Base-by-base conservation (phyloP, 2,797 vertebrate genomes). In the Lacerta agilis region DNA sequence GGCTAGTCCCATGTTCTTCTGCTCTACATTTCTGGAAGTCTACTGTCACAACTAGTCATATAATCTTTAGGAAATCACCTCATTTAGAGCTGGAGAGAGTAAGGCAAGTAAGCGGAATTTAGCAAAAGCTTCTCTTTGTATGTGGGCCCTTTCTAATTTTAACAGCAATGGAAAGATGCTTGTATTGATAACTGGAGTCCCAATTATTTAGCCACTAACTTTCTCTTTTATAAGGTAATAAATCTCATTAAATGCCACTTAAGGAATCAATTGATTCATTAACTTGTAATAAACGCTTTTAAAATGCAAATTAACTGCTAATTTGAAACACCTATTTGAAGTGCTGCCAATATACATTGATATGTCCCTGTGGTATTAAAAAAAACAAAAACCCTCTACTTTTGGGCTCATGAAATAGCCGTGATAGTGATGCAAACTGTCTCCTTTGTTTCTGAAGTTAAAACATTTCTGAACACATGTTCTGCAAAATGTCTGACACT, bases 211-310 rank as follows among this genome's bases (percentile, higher is more conserved):
- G 82, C 82, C 85, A 8, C 91, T 79, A 92, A 94, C 87, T 93
- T 95, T 89, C 93, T 87, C 92, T 94, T 95, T 95, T 94, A 91
- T 94, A 94, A 96, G 84, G 95, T 83, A 94, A 93, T 95, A 96
- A 93, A 96, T 94, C 90, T 94, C 90, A 93, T 94, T 92, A 94
- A 96, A 90, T 88, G 82, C 83, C 94, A 94, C 93, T 95, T 89
- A 82, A 94, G 92, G 90, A 93, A 94, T 94, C 93, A 93, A 92
- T 90, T 92, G 91, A 96, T 96, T 96, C 94, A 94, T 96, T 96
- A 97, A 93, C 88, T 93, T 79, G 77, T 41, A 95, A 96, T 93
- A 95, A 95, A 95, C 86, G 92, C 85, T 88, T 94, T 93, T 80
- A 45, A 96, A 95, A 95, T 96, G 93, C 88, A 95, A 96, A 95